phyloP scores from a whole-genome alignment of 2,888 invertebrate genomes.

The Girardia tigrina region DNA sequence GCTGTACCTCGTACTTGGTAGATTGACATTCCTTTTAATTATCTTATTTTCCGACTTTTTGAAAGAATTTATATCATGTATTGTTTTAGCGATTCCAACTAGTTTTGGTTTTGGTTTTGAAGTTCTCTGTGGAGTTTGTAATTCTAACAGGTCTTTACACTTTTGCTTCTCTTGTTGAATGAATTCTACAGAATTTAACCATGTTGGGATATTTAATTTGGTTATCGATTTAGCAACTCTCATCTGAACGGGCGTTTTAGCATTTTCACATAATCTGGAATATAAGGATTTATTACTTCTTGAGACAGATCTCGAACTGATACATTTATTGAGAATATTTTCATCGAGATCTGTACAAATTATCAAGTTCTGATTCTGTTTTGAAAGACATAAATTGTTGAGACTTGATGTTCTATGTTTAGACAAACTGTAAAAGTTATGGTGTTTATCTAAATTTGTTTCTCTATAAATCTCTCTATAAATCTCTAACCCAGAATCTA shows the following conservation, averaged over 20 bases:
- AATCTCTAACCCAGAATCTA: background rate
- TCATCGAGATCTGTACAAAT: background rate
- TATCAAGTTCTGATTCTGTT: background rate
- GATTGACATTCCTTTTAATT: background rate
- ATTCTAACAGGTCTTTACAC: background rate
- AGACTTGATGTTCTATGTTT: background rate
- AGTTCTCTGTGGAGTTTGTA: background rate
- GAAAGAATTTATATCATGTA: background rate
- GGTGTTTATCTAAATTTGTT: background rate
- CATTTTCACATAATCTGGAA: background rate
- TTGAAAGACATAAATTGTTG: background rate
- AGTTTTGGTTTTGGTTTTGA: background rate
- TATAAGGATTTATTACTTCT: background rate
- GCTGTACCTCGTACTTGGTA: background rate
- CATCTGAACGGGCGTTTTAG: background rate
- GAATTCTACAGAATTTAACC: background rate
- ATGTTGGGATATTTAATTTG: background rate
- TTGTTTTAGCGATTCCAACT: background rate
- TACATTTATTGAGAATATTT: background rate
- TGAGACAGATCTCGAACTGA: background rate
- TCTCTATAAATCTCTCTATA: background rate
- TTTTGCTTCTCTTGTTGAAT: background rate
- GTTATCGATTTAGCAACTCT: background rate
- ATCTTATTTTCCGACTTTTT: background rate
- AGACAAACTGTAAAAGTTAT: background rate